Conservation (phyloP, 2,113 vertebrate species). For the Bufo gargarizans region DNA sequence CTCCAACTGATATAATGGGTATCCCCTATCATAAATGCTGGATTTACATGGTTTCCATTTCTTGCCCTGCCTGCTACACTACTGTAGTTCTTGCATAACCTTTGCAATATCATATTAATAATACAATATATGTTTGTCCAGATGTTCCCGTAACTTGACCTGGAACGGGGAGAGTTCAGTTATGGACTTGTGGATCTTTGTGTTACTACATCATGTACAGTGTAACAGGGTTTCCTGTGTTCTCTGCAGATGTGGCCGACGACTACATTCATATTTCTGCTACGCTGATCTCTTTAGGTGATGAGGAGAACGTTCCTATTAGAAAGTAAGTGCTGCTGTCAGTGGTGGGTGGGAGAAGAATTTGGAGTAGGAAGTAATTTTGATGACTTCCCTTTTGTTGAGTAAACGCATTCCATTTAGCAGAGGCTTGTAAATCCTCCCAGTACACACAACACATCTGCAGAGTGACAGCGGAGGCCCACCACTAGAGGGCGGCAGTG, state of each 20-base stretch:
- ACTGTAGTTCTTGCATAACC: background rate
- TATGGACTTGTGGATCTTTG: background rate
- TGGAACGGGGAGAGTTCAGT: background rate
- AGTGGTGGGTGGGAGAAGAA: constrained; percentile 30
- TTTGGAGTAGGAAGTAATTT: constrained; percentile 52
- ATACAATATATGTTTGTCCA: background rate
- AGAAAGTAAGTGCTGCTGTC: constrained; percentile 80
- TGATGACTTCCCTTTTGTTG: constrained; percentile 52
- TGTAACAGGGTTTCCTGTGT: constrained; percentile 1
- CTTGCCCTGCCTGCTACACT: background rate
- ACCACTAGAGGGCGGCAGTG: constrained; percentile 37
- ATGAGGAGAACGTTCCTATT: constrained; percentile 84
- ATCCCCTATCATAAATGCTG: no score
- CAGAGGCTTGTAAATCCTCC: constrained; percentile 16
- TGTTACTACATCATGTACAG: background rate
- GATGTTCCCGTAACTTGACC: background rate
- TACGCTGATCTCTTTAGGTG: constrained; percentile 80
- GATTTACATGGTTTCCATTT: no score
- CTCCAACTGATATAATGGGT: no score
- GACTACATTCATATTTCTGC: constrained; percentile 92
- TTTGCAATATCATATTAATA: background rate
- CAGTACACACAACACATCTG: background rate
- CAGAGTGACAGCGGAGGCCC: background rate
- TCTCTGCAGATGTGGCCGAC: constrained; percentile 88
- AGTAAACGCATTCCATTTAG: constrained; percentile 38